These are phyloP conservation scores for Danio jaintianensis DNA, from an alignment of 2,797 vertebrate species.

Conservation along the genomic window DNA sequence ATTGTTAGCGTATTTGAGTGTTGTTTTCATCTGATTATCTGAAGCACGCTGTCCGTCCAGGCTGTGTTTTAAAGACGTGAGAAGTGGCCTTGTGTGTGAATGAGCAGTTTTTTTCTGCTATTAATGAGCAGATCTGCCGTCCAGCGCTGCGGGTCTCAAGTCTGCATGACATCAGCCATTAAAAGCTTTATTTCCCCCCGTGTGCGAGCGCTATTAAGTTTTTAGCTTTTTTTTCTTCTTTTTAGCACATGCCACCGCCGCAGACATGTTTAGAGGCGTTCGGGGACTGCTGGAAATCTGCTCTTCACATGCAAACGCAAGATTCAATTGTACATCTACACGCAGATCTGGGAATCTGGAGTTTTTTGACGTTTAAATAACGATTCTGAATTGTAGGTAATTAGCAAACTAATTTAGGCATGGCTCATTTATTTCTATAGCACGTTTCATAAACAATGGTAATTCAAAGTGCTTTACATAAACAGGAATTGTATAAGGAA, in stretches of 20 bases:
- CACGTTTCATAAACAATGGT: too few relatives aligned
- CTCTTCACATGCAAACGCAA: slow-evolving; percentile 80
- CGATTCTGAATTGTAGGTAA: too few relatives aligned
- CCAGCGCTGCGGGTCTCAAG: slow-evolving; percentile 64
- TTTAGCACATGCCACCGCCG: slow-evolving; percentile 73
- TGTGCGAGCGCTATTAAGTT: slow-evolving; percentile 79
- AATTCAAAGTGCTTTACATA: too few relatives aligned
- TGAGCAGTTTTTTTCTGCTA: slow-evolving; percentile 37
- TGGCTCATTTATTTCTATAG: too few relatives aligned
- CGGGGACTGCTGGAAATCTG: slow-evolving; percentile 77
- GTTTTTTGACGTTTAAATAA: too few relatives aligned
- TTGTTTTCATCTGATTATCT: neutral
- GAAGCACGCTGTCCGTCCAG: neutral
- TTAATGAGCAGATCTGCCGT: slow-evolving; percentile 63
- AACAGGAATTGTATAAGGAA: too few relatives aligned
- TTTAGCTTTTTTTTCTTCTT: too few relatives aligned
- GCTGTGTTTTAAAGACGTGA: slow-evolving; percentile 49
- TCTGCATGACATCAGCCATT: slow-evolving; percentile 77
- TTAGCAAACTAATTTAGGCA: too few relatives aligned
- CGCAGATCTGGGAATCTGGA: too few relatives aligned
- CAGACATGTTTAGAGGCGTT: slow-evolving; percentile 75
- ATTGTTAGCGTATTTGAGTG: too few relatives aligned
- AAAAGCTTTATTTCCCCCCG: slow-evolving; percentile 66
- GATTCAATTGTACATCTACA: neutral
- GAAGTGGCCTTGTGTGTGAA: slow-evolving; percentile 53